Conservation (phyloP, 2,113 vertebrate species). For the Pogona vitticeps region DNA sequence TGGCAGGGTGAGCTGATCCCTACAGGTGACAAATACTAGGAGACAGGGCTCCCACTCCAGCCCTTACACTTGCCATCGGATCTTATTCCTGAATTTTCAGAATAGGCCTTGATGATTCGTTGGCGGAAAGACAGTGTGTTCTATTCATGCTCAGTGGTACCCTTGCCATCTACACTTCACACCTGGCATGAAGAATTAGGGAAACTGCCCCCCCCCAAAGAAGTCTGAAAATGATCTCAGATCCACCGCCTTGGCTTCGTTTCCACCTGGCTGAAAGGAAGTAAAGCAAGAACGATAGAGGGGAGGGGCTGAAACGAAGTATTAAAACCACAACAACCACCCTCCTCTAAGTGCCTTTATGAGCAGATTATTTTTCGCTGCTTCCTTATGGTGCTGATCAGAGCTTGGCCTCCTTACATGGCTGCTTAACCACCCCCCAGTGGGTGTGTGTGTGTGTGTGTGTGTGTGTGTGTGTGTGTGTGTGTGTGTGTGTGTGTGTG, state of each 20-base stretch:
- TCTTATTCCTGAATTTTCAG: too few species aligned
- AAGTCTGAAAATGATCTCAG: neutral
- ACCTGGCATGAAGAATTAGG: accelerated
- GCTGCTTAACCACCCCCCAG: too few species aligned
- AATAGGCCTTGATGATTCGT: too few species aligned
- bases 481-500: too few species aligned
- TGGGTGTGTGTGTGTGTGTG: too few species aligned
- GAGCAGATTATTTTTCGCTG: neutral
- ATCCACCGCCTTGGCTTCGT: neutral
- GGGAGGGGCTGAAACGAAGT: neutral
- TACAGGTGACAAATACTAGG: too few species aligned
- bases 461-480: too few species aligned
- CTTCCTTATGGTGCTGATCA: neutral
- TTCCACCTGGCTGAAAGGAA: neutral
- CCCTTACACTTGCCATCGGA: too few species aligned
- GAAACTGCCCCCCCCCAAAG: neutral
- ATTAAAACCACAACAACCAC: neutral
- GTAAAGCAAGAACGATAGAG: neutral
- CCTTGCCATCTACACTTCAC: neutral
- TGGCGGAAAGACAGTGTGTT: neutral
- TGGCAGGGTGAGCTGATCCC: neutral
- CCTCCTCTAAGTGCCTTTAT: neutral
- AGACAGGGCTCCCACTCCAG: too few species aligned
- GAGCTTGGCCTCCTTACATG: neutral
- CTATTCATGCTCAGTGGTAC: neutral